phyloP scores from a whole-genome alignment of 64 coral and sea anemone genomes.

The Platygyra sinensis region DNA sequence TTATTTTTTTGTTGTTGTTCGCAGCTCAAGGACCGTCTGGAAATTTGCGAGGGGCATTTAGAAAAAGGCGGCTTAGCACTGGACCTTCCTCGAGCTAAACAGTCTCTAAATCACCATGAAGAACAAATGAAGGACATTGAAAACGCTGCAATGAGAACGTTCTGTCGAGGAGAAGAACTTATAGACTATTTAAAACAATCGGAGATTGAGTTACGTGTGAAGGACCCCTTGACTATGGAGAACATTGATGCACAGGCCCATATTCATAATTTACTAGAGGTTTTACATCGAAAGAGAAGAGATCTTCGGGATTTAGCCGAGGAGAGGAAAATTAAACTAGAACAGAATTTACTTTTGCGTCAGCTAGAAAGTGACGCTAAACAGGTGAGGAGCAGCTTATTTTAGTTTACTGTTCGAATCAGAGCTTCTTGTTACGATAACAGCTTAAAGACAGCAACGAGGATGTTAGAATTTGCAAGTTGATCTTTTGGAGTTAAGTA shows the following conservation, averaged over 20 bases:
- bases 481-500: background rate
- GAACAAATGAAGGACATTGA: constrained; percentile 94
- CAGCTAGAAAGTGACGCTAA: constrained; percentile 96
- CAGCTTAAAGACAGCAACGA: background rate
- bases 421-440: background rate
- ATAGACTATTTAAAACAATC: constrained; percentile 97
- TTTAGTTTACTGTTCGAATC: background rate
- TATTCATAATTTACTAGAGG: constrained; percentile 97
- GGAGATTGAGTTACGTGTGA: constrained; percentile 89
- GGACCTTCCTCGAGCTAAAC: constrained; percentile 82
- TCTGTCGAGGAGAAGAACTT: constrained; percentile 98
- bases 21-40: constrained; percentile 95
- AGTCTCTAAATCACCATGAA: constrained; percentile 78
- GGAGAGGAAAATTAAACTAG: constrained; percentile 87
- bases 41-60: constrained; percentile 87
- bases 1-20: background rate
- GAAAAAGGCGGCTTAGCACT: constrained; percentile 87
- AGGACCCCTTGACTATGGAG: constrained; percentile 80
- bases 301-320: constrained; percentile 88
- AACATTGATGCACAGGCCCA: constrained; percentile 98
- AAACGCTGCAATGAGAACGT: constrained; percentile 85
- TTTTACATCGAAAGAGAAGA: constrained; percentile 92
- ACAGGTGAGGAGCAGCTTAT: constrained; percentile 60
- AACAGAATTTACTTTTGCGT: constrained; percentile 85
- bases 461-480: background rate